phyloP scores from a whole-genome alignment of 2,113 vertebrate genomes.

The Burhinus bistriatus region DNA sequence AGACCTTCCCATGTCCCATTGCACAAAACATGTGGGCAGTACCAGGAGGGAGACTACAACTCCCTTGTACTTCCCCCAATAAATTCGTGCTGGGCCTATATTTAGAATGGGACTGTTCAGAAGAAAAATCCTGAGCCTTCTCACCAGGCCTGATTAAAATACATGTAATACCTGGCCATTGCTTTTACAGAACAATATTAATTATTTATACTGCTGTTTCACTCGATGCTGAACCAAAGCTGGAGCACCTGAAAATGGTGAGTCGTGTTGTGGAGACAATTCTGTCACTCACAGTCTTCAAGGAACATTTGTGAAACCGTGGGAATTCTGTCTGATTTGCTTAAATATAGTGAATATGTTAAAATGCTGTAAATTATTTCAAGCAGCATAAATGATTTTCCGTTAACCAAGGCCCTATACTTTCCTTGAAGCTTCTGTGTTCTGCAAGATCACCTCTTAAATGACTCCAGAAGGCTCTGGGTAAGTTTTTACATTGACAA shows the following conservation, averaged over 20 bases:
- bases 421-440: neutral
- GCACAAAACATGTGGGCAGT: neutral
- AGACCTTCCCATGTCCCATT: neutral
- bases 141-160: neutral
- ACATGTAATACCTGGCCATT: neutral
- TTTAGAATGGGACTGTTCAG: neutral
- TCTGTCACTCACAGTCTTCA: neutral
- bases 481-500: neutral
- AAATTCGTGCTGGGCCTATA: neutral
- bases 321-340: neutral
- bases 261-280: neutral
- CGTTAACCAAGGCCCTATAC: neutral
- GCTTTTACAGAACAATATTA: neutral
- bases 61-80: neutral
- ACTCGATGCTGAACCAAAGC: neutral
- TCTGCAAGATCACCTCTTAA: neutral
- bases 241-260: neutral
- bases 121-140: neutral
- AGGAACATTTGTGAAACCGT: neutral
- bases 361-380: neutral
- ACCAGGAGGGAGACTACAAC: neutral
- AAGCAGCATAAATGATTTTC: neutral
- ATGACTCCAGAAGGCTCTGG: neutral
- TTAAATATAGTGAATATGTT: neutral
- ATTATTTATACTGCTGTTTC: neutral